Conservation (phyloP, 2,888 invertebrate genomes). For the Rhingia campestris region DNA sequence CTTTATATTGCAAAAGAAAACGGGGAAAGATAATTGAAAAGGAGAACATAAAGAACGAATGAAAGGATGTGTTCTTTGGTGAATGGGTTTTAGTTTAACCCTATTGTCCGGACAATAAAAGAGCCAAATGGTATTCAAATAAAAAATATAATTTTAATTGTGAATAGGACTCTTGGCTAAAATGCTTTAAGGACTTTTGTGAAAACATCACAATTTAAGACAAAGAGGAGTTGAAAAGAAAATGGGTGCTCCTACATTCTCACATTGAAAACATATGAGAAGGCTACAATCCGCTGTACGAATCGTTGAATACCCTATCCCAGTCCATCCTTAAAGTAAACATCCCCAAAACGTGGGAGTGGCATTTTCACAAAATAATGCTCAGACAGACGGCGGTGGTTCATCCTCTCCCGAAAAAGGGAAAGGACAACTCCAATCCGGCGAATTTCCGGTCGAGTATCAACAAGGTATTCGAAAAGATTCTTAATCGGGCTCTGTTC, state of each 20-base stretch:
- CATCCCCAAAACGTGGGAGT: too few relatives aligned
- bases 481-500: too few relatives aligned
- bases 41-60: conserved; percentile 6
- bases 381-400: too few relatives aligned
- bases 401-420: too few relatives aligned
- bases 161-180: conserved; percentile 7
- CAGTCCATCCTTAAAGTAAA: too few relatives aligned
- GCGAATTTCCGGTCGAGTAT: too few relatives aligned
- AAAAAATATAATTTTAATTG: conserved; percentile 40
- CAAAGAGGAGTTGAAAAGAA: conserved; percentile 10
- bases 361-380: too few relatives aligned
- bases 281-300: too few relatives aligned
- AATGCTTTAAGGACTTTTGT: conserved; percentile 20
- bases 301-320: too few relatives aligned
- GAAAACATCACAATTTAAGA: conserved; percentile 10
- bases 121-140: conserved; percentile 44
- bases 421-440: too few relatives aligned
- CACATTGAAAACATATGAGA: too few relatives aligned
- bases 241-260: neutral
- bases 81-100: conserved; percentile 54
- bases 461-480: too few relatives aligned
- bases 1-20: neutral
- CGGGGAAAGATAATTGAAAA: conserved; percentile 31
- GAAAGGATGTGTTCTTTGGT: conserved; percentile 39
- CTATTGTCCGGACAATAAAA: conserved; percentile 52